Base-by-base conservation (phyloP, 2,888 invertebrate genomes). In the Andrena bucephala region DNA sequence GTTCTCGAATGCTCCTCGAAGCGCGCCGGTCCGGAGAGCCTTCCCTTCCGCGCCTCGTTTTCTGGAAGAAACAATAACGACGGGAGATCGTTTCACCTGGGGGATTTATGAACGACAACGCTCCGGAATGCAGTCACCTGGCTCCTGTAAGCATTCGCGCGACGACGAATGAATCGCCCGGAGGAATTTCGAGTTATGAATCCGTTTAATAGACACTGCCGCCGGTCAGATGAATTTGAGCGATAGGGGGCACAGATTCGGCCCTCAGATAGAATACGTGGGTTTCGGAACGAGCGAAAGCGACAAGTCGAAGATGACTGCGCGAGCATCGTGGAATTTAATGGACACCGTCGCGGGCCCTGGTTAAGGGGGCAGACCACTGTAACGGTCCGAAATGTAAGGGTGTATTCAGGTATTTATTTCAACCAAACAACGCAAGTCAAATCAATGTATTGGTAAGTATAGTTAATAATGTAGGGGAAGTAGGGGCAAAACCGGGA, bases 91-190 rank as follows among this genome's bases (percentile, higher is more conserved):
- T 33, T 3, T 27, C 54, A 6, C 0, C n/a, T 52, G 42, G 20
- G 62, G 63, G 50, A 72, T 78, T 72, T 72, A 78, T 78, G 54
- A 57, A 68, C 67, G 71, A 78, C 78, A 63, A 13, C 57, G 10
- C 5, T 10, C 20, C 2, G 78, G 77, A 78, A 72, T 81, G 81
- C 67, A 13, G 72, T 68, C 67, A 57, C 78, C 57, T 63, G 78
- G 50, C 81, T 78, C 13, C 78, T 50, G 81, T 68, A 63, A 63
- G 63, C 77, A 63, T 77, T 48, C 69, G 59, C 29, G 59, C 20
- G 27, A 29, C 50, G 10, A 24, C 50, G 24, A 42, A 31, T 54
- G 29, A 31, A 52, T 60, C 65, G 60, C 36, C 27, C 6, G 63
- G 13, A 16, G 63, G 33, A 54, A 63, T 36, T 60, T 54, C 63